phyloP scores from a whole-genome alignment of 2,888 invertebrate species.

The Ferdinandea cuprea region DNA sequence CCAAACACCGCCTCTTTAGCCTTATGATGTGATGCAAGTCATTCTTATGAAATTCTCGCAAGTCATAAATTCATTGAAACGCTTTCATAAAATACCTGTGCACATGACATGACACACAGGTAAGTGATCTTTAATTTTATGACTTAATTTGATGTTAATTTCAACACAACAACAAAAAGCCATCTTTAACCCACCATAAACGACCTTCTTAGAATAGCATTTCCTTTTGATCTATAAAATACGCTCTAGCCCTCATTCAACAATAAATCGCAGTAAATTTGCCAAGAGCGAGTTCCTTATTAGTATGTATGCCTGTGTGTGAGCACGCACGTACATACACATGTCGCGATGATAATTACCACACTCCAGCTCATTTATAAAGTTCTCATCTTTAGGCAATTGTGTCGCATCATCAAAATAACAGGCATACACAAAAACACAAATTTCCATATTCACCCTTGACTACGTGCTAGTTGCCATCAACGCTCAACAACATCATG shows the following conservation, averaged over 20 bases:
- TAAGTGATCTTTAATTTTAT: constrained; percentile 17
- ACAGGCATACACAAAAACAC: background rate
- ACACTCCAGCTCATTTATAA: constrained; percentile 1
- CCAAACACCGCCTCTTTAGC: background rate
- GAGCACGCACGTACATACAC: constrained; percentile 17
- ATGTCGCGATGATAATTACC: constrained; percentile 29
- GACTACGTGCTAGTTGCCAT: constrained; percentile 31
- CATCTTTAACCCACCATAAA: constrained; percentile 2
- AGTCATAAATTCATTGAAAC: background rate
- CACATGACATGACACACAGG: constrained; percentile 12
- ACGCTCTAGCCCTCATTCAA: background rate
- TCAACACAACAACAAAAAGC: background rate
- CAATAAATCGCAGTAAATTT: constrained; percentile 36
- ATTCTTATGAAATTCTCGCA: background rate
- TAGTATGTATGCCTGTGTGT: constrained; percentile 10
- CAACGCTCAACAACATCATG: constrained; percentile 29
- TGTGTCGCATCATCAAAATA: constrained; percentile 2
- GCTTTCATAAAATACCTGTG: background rate
- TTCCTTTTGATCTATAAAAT: background rate
- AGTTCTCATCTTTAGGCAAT: constrained; percentile 1
- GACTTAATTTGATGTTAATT: constrained; percentile 27
- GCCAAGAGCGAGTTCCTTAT: constrained; percentile 12
- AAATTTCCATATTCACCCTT: constrained; percentile 54
- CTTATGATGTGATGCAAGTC: background rate
- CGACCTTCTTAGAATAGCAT: constrained; percentile 36